phyloP scores from a whole-genome alignment of 2,888 invertebrate genomes.

The Cryptus viduatorius region DNA sequence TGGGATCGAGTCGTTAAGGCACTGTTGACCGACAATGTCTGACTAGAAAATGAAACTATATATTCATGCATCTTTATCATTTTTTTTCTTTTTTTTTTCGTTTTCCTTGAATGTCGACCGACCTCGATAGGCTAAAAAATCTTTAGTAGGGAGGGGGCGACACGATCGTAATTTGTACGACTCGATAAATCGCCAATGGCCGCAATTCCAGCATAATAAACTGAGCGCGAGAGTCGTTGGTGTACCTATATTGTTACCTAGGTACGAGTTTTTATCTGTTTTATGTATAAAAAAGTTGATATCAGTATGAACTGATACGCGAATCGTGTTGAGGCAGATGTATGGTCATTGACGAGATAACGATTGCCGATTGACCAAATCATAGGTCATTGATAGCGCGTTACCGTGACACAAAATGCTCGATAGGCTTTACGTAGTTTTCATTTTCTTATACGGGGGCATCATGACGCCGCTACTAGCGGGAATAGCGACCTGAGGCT shows the following conservation, averaged over 20 bases:
- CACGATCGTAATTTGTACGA: constrained; percentile 9
- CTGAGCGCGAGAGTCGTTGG: constrained; percentile 21
- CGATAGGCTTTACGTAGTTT: constrained; percentile 89
- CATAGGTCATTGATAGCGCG: neutral
- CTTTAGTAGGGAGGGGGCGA: constrained; percentile 15
- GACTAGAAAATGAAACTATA: constrained; percentile 85
- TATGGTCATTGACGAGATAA: constrained; percentile 7
- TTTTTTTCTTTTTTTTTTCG: constrained; percentile 63
- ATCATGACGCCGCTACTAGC: constrained; percentile 86
- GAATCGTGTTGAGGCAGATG: constrained; percentile 7
- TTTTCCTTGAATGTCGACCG: constrained; percentile 31
- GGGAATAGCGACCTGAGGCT: constrained; percentile 85
- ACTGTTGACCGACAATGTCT: constrained; percentile 85
- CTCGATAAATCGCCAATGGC: constrained; percentile 43
- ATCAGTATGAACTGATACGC: constrained; percentile 20
- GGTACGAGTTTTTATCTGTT: neutral
- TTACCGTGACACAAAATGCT: neutral
- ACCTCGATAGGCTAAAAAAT: constrained; percentile 19
- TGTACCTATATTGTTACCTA: constrained; percentile 13
- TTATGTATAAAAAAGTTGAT: constrained; percentile 26
- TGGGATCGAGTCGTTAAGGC: constrained; percentile 84
- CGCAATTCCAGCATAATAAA: constrained; percentile 25
- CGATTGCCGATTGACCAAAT: neutral
- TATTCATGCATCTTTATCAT: constrained; percentile 78
- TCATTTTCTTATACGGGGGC: constrained; percentile 96